phyloP scores from a whole-genome alignment of 2,888 invertebrate genomes.

The Taenaris catops region DNA sequence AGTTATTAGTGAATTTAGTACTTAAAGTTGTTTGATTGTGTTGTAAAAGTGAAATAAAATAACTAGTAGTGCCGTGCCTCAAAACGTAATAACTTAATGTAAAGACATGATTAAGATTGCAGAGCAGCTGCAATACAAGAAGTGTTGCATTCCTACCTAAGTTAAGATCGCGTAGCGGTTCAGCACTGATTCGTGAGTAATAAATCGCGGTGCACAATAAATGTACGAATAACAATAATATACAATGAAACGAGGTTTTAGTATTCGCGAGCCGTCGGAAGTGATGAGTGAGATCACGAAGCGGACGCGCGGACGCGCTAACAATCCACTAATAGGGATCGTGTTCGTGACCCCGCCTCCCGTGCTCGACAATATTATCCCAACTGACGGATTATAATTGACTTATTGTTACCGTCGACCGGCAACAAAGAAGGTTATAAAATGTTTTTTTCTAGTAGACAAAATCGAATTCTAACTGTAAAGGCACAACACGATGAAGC shows the following conservation, averaged over 20 bases:
- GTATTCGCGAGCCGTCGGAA: conserved; percentile 48
- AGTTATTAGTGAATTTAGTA: too few species aligned
- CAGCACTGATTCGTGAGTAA: conserved; percentile 24
- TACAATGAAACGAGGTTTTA: conserved; percentile 20
- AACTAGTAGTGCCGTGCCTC: too few species aligned
- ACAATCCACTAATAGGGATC: conserved; percentile 69
- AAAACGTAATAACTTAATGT: conserved; percentile 5
- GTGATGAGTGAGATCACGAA: conserved; percentile 66
- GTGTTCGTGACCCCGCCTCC: conserved; percentile 61
- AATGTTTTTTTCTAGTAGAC: conserved; percentile 1
- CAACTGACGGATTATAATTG: conserved; percentile 31
- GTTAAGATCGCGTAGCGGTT: conserved; percentile 25
- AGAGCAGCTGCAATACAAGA: conserved; percentile 4
- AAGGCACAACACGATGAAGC: too few species aligned
- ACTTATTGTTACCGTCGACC: conserved; percentile 8
- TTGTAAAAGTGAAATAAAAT: too few species aligned
- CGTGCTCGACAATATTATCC: conserved; percentile 50
- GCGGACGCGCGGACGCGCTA: conserved; percentile 50
- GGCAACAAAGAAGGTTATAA: conserved; percentile 3
- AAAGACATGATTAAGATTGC: conserved; percentile 8
- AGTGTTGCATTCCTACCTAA: conserved; percentile 15
- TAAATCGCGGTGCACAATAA: conserved; percentile 24
- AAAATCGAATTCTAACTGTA: conserved; percentile 2
- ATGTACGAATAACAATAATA: conserved; percentile 28
- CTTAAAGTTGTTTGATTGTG: too few species aligned